A percentile compares a stretch with the other conserved stretches of the same genome.
phyloP scores from a whole-genome alignment of 2,113 vertebrate species.

The Malaclemys terrapin region DNA sequence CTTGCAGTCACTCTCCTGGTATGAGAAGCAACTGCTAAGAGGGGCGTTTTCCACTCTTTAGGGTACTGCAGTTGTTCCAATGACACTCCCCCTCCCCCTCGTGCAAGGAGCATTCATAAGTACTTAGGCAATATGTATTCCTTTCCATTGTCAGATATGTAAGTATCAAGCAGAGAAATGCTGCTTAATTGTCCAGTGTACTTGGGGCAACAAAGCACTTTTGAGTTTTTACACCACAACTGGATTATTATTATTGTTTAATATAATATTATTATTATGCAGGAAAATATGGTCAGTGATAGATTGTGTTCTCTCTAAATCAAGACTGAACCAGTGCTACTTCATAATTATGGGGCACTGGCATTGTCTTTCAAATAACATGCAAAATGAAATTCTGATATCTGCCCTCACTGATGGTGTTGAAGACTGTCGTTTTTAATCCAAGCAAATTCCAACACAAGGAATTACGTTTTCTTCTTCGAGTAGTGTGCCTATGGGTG shows the following conservation, averaged over 20 bases:
- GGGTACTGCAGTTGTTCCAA: not conserved
- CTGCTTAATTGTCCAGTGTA: not conserved
- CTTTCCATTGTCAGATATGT: not conserved
- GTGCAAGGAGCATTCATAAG: not conserved
- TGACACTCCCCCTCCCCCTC: not conserved
- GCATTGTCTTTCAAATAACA: not conserved
- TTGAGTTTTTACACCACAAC: not conserved
- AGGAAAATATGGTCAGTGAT: not conserved
- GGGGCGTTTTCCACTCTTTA: not conserved
- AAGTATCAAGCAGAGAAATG: not conserved
- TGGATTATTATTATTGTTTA: not conserved
- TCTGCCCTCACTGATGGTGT: not conserved
- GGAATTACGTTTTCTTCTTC: not conserved
- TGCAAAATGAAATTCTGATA: not conserved
- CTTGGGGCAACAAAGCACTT: not conserved
- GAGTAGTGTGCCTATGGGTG: too few species aligned
- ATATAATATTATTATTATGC: not conserved
- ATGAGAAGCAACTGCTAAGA: not conserved
- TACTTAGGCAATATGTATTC: not conserved
- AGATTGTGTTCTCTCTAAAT: not conserved
- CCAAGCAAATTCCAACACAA: not conserved
- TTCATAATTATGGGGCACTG: not conserved
- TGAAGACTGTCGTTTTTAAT: not conserved
- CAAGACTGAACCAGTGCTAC: not conserved
- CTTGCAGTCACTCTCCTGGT: not conserved